phyloP scores from a whole-genome alignment of 2,797 vertebrate species.

The Cossypha heuglini region DNA sequence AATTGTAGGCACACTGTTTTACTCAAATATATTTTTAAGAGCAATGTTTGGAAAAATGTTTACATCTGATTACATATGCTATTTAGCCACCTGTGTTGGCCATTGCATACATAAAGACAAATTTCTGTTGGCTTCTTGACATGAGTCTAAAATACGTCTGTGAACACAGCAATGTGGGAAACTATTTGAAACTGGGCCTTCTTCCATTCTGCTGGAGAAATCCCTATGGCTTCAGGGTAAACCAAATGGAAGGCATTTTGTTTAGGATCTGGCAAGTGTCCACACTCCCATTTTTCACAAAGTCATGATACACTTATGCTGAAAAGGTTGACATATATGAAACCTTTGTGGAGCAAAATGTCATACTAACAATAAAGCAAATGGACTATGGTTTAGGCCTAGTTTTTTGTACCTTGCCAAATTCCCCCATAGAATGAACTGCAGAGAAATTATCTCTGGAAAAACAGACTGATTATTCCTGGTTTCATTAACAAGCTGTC shows the following conservation, averaged over 20 bases:
- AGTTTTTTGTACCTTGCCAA: neutral
- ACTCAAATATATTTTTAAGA: neutral
- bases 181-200: neutral
- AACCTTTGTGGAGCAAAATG: neutral
- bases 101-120: neutral
- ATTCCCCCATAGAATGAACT: neutral
- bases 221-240: neutral
- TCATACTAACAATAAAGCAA: neutral
- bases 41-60: neutral
- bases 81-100: constrained; percentile 17
- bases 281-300: neutral
- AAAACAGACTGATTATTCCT: neutral
- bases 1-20: neutral
- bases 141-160: neutral
- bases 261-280: constrained; percentile 2
- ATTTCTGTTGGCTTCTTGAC: constrained; percentile 4
- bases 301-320: neutral
- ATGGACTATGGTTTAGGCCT: neutral
- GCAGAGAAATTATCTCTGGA: neutral
- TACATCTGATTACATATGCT: neutral
- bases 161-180: neutral
- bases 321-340: neutral
- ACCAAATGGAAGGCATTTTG: constrained; percentile 32
- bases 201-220: constrained; percentile 6
- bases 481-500: neutral